Conservation (phyloP, 2,113 vertebrate genomes). For the Aegithalos caudatus region DNA sequence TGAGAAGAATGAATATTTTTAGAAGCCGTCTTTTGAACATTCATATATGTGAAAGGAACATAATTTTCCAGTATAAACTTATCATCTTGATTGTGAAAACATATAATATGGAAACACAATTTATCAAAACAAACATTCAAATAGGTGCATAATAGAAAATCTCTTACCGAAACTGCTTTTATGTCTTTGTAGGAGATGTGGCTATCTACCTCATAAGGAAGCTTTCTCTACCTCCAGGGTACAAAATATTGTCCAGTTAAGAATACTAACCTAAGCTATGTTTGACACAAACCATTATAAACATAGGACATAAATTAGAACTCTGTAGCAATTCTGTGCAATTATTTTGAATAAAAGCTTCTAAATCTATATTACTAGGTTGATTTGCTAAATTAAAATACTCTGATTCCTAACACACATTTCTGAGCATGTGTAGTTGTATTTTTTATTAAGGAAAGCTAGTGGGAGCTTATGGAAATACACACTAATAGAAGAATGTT, state of each 20-base stretch:
- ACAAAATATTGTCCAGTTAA: neutral
- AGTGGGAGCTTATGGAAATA: neutral
- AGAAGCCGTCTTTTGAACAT: neutral
- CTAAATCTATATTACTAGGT: neutral
- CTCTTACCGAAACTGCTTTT: neutral
- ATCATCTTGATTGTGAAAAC: neutral
- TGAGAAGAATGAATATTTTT: neutral
- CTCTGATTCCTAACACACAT: neutral
- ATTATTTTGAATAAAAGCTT: neutral
- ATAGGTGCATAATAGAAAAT: neutral
- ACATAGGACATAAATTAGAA: neutral
- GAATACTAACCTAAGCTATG: neutral
- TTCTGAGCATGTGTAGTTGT: neutral
- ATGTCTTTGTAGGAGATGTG: neutral
- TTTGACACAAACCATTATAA: neutral
- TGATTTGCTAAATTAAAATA: neutral
- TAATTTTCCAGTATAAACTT: neutral
- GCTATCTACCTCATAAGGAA: neutral
- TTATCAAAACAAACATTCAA: neutral
- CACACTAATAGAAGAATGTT: neutral
- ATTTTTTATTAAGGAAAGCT: neutral
- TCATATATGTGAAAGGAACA: neutral
- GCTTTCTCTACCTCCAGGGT: neutral
- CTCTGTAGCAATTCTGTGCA: neutral
- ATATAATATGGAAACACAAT: neutral